Percentiles rank a stretch among this genome's conserved stretches.
These are phyloP conservation scores for Cynoglossus semilaevis DNA, from an alignment of 2,113 vertebrate species.

Conservation along the genomic window DNA sequence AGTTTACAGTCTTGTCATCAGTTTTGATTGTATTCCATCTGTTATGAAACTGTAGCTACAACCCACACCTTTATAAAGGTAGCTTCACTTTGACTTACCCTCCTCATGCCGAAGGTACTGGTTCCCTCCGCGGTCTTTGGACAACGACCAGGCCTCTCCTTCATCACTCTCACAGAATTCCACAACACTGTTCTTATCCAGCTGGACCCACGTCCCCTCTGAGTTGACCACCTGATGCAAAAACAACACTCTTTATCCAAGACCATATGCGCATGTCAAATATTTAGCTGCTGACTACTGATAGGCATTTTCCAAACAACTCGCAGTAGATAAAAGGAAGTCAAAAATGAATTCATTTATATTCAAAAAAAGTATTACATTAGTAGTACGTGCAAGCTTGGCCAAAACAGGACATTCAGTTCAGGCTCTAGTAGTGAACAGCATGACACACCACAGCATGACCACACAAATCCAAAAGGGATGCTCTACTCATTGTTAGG, in stretches of 20 bases:
- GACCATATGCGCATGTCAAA: slow-evolving; percentile 22
- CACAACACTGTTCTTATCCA: slow-evolving; percentile 99
- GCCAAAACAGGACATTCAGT: slow-evolving; percentile 52
- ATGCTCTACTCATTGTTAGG: slow-evolving; percentile 39
- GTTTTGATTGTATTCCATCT: not conserved
- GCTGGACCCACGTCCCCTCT: slow-evolving; percentile 97
- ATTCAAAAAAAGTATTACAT: slow-evolving; percentile 50
- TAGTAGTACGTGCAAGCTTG: slow-evolving; percentile 59
- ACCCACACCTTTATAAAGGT: too few relatives aligned
- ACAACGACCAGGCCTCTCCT: slow-evolving; percentile 97
- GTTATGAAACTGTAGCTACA: too few relatives aligned
- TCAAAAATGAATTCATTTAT: slow-evolving; percentile 56
- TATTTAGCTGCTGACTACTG: slow-evolving; percentile 2
- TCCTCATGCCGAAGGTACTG: slow-evolving; percentile 97
- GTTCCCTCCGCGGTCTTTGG: slow-evolving; percentile 95
- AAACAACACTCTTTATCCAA: slow-evolving; percentile 73
- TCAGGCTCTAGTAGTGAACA: slow-evolving; percentile 80
- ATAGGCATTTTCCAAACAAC: slow-evolving; percentile 18
- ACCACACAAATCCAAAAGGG: slow-evolving; percentile 52
- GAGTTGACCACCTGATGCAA: slow-evolving; percentile 92
- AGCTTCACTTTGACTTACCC: slow-evolving; percentile 77
- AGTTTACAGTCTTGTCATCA: not conserved
- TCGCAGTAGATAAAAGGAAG: slow-evolving; percentile 19
- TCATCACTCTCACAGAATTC: slow-evolving; percentile 99
- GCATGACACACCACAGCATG: slow-evolving; percentile 97